Base-by-base conservation (phyloP, 2,888 invertebrate genomes). In the Yponomeuta cagnagella region DNA sequence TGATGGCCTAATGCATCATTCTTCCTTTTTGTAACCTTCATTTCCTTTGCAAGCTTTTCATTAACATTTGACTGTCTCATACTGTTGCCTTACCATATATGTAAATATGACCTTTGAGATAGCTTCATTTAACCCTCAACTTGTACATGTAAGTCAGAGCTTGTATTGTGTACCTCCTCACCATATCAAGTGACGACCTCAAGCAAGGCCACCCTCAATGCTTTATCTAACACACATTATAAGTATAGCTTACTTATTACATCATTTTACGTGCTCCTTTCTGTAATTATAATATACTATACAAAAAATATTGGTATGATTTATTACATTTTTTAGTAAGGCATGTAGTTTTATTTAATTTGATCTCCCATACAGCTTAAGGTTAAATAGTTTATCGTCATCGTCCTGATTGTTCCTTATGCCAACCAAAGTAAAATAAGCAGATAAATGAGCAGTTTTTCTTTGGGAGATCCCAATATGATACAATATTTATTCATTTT, bases 111-210 rank as follows among this genome's bases (percentile, higher is more conserved):
- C 68, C 68, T 68, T 58, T 58, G 52, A 58, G 52, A 58, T 58
- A 15, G 52, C 52, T 58, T 12, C 52, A 23, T 48, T 31, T 77
- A 77, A 77, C 83, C 82, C 80, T 82, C 78, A 82, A 81, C 80
- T 80, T 81, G 76, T 69, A 69, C 68, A 68, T 71, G 48, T 64
- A 66, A 70, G 64, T 12, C 48, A 15, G 12, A 63, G 30, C 9
- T 3, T 67, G 67, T 67, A 67, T n/a, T 30, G 31, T 68, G 31
- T 52, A 52, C 68, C 12, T 48, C 68, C 12, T 48, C 68, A 68
- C 48, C n/a, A n/a, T 68, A 68, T 68, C 68, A 68, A 48, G 43
- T 48, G 23, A 63, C 48, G 63, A 72, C 64, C 71, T 66, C 70
- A 68, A 37, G 66, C 66, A 69, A 70, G 71, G 70, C 48, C 70